phyloP scores from a whole-genome alignment of 2,888 invertebrate genomes.

The Harpalus rufipes region DNA sequence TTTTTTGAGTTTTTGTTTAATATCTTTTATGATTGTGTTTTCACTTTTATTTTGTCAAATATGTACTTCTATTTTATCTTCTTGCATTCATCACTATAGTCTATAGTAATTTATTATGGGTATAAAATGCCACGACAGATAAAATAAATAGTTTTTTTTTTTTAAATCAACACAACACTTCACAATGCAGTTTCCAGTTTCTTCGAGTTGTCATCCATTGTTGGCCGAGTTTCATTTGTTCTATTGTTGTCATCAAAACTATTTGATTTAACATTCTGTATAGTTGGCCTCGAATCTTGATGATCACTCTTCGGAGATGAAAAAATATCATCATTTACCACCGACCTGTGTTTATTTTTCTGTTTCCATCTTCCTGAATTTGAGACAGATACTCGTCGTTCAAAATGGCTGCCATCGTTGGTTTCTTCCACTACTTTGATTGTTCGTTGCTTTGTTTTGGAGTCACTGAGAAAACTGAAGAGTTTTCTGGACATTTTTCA shows the following conservation, averaged over 20 bases:
- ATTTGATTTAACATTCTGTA: conserved; percentile 18
- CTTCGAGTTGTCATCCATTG: background rate
- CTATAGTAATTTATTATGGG: background rate
- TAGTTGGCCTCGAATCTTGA: conserved; percentile 20
- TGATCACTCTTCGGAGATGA: conserved; percentile 45
- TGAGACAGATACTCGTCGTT: conserved; percentile 70
- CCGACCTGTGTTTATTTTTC: conserved; percentile 67
- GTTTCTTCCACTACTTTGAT: conserved; percentile 63
- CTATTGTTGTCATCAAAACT: conserved; percentile 45
- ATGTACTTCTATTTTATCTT: too few relatives aligned
- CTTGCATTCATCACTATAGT: too few relatives aligned
- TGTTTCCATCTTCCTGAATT: conserved; percentile 71
- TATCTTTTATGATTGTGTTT: too few relatives aligned
- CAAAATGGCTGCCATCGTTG: conserved; percentile 67
- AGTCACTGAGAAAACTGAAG: conserved; percentile 65
- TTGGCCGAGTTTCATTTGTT: conserved; percentile 26
- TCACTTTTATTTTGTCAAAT: too few relatives aligned
- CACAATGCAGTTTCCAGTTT: conserved; percentile 57
- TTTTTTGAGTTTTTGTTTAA: too few relatives aligned
- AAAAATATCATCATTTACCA: conserved; percentile 53
- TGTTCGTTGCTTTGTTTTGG: conserved; percentile 62
- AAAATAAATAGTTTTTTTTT: background rate
- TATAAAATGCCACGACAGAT: background rate
- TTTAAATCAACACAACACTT: conserved; percentile 7
- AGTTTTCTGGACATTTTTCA: conserved; percentile 66